Evolutionary conservation across 2,113 vertebrate genomes (phyloP), one percentile per base, ranked within the genome.

Genomic region (Myiozetetes cayanensis): DNA sequence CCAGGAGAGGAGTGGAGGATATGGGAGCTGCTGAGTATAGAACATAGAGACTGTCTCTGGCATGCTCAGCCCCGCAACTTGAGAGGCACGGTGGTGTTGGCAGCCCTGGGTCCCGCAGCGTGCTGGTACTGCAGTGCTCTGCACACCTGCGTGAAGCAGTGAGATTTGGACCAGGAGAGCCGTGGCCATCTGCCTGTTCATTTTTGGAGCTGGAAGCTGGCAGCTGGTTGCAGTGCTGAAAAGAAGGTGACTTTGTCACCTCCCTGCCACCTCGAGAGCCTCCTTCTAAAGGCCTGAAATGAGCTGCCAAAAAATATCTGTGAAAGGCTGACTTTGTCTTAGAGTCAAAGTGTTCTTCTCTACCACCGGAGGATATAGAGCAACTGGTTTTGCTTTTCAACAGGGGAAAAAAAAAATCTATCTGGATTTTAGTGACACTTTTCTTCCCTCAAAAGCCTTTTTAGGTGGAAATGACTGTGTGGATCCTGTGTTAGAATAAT

Each of bases 21-120:
- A 11, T 4, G 50, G 20, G 37, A 66, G 24, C 14, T 61, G n/a
- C 50, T 62, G 49, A 72, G 25, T 7, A 44, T 53, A 79, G 71
- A 30, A 35, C 70, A 46, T 44, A 31, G 73, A 71, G 46, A 6
- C 65, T 87, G 49, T 15, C 35, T 12, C 1, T 68, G 52, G 28
- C 25, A 21, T 9, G 12, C 70, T 90, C 37, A 41, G 46, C 20
- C n/a, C 20, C 1, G 12, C 19, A 28, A 30, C 27, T 39, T 74
- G 16, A 63, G 15, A n/a, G 37, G 27, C 28, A 37, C 0, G 3
- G 10, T 75, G 61, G 5, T 46, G 83, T 43, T 79, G 31, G 35
- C 66, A 74, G 55, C 39, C 59, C 44, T 76, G 77, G 23, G 6
- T 28, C 44, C 27, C 0, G 0, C 44, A 37, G 50, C 0, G 0